Evolutionary conservation across 1,140 invertebrate genomes (phyloP).

Genomic region (Diuraphis noxia): DNA sequence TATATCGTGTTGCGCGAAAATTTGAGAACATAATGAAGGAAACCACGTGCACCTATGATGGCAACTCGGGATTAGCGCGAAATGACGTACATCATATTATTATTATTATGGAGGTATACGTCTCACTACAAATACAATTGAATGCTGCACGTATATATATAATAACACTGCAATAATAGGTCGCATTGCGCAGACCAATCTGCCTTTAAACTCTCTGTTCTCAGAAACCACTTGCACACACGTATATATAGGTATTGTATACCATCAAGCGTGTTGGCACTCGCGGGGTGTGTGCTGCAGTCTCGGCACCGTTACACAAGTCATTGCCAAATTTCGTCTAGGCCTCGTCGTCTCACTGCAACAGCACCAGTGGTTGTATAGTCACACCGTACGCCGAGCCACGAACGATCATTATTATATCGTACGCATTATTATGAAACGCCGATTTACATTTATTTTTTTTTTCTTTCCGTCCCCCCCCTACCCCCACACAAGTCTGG

Average conservation of each 20-base stretch:
- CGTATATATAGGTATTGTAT: background rate
- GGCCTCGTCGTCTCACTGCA: background rate
- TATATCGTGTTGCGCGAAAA: background rate
- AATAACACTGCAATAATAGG: background rate
- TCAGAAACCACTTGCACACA: background rate
- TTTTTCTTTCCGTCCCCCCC: background rate
- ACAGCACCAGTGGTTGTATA: background rate
- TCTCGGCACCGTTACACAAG: background rate
- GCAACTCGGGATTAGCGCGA: background rate
- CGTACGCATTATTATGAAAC: background rate
- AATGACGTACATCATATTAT: background rate
- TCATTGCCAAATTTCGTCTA: slow-evolving; percentile 2
- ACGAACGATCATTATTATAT: background rate
- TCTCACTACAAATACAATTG: too few relatives aligned
- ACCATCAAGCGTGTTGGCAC: background rate
- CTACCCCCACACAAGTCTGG: slow-evolving; percentile 33
- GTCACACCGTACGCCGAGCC: background rate
- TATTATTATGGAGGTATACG: background rate
- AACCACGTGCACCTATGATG: background rate
- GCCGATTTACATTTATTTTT: background rate
- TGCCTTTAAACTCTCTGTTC: background rate
- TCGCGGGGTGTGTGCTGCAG: background rate
- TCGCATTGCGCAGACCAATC: background rate
- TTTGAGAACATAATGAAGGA: background rate
- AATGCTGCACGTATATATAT: background rate